A percentile compares a stretch with the other conserved stretches of the same genome.
Evolutionary conservation across 2,888 invertebrate genomes (phyloP).

Genomic region (Siphlonurus alternatus): DNA sequence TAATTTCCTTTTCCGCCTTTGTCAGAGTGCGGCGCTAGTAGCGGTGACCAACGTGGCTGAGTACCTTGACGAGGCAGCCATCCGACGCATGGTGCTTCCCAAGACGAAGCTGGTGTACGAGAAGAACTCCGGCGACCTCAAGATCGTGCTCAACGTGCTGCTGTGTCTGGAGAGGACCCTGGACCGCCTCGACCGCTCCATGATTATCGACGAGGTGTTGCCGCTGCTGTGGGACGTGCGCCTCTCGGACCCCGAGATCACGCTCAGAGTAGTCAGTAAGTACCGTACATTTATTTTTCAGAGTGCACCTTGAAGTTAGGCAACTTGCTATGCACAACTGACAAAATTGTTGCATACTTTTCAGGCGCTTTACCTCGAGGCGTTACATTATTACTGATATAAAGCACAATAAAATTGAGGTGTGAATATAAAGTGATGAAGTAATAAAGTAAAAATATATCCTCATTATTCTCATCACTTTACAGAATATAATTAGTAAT

Average conservation of each 20-base stretch:
- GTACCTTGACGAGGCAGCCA: constrained; percentile 63
- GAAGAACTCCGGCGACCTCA: constrained; percentile 59
- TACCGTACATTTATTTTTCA: constrained; percentile 27
- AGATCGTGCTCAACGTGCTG: constrained; percentile 61
- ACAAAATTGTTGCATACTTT: too few relatives aligned
- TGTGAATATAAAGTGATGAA: too few relatives aligned
- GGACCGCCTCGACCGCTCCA: constrained; percentile 65
- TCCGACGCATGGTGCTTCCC: constrained; percentile 62
- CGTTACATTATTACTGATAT: background rate
- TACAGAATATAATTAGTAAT: too few relatives aligned
- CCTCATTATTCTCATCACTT: too few relatives aligned
- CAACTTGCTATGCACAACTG: too few relatives aligned
- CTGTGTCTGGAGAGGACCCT: constrained; percentile 66
- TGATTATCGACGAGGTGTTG: constrained; percentile 79
- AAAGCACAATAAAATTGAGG: background rate
- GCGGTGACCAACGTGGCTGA: constrained; percentile 74
- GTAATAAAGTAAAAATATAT: too few relatives aligned
- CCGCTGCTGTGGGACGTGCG: constrained; percentile 75
- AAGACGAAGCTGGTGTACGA: constrained; percentile 69
- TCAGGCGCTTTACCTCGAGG: too few relatives aligned
- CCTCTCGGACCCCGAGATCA: constrained; percentile 74
- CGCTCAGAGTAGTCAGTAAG: constrained; percentile 86
- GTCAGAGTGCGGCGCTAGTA: constrained; percentile 72
- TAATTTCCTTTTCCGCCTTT: constrained; percentile 11
- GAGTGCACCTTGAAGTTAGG: too few relatives aligned